Base-by-base conservation (phyloP, 2,113 vertebrate genomes). In the Cygnus atratus region DNA sequence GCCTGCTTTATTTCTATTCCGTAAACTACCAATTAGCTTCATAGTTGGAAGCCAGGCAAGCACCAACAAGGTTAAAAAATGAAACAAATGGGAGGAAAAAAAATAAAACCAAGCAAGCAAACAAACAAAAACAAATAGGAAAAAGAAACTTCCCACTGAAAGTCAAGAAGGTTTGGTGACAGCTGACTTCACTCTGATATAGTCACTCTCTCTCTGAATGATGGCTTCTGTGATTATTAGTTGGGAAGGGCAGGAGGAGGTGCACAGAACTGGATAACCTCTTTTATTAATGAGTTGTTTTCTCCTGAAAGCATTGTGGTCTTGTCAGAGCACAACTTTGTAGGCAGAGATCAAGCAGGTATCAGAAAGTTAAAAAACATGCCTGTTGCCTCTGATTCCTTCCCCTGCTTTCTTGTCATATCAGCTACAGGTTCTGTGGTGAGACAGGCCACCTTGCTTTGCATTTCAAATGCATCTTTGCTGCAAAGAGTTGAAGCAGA, bases 201-300 rank as follows among this genome's bases (percentile, higher is more conserved):
- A 24, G n/a, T 76, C 37, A 70, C 39, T 50, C 21, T 71, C 15
- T 28, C 8, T 65, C 22, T 67, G 24, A 37, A 13, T 57, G 44
- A 22, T 76, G 66, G 62, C 8, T 89, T 48, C 5, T 58, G 24
- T 20, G 4, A 15, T 31, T 37, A 8, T 61, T 65, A 28, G 22
- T 24, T 68, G 48, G 63, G 62, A 85, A 59, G 37, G 9, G 25
- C 5, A 62, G 39, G 29, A 94, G 25, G 22, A 71, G 20, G 6
- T 84, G 9, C 2, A 6, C 0, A 0, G 70, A 33, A 4, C 7
- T 84, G 12, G 3, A 11, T 50, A 70, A 20, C 13, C 1, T 58
- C 11, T 13, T 57, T 48, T 43, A 67, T 54, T 59, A 65, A 59
- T 46, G 31, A 43, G 5, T 10, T 8, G 46, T 26, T 84, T 65